Evolutionary conservation across 1,140 invertebrate species (phyloP).

Genomic region (Procambarus clarkii): DNA sequence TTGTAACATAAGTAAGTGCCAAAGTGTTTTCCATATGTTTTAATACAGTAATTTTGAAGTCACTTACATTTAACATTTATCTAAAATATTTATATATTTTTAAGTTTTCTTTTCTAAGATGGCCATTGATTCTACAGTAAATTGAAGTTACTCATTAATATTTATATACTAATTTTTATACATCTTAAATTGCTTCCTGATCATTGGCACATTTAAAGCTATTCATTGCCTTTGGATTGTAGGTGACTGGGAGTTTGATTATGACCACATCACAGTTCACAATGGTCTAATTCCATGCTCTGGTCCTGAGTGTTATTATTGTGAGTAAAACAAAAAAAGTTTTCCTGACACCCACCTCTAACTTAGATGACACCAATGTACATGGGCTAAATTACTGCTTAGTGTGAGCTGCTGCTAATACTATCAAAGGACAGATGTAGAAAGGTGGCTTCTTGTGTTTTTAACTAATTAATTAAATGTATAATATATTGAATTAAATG

Average conservation of each 20-base stretch:
- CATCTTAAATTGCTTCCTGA: background rate
- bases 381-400: background rate
- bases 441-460: background rate
- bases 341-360: conserved; percentile 26
- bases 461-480: too few species aligned
- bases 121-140: too few species aligned
- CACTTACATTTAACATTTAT: too few species aligned
- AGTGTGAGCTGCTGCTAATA: background rate
- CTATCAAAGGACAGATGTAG: background rate
- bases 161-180: too few species aligned
- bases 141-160: too few species aligned
- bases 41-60: background rate
- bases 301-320: conserved; percentile 52
- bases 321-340: conserved; percentile 36
- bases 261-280: conserved; percentile 44
- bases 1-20: conserved; percentile 89
- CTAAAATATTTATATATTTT: too few species aligned
- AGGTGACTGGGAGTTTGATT: conserved; percentile 47
- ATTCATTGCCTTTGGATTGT: conserved; percentile 38
- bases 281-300: conserved; percentile 46
- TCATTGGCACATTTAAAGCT: background rate
- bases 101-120: too few species aligned
- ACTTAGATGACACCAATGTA: background rate
- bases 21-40: background rate
- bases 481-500: too few species aligned